A percentile compares a stretch with the other conserved stretches of the same genome.
phyloP scores from a whole-genome alignment of 2,797 vertebrate genomes.

The Crenichthys baileyi region DNA sequence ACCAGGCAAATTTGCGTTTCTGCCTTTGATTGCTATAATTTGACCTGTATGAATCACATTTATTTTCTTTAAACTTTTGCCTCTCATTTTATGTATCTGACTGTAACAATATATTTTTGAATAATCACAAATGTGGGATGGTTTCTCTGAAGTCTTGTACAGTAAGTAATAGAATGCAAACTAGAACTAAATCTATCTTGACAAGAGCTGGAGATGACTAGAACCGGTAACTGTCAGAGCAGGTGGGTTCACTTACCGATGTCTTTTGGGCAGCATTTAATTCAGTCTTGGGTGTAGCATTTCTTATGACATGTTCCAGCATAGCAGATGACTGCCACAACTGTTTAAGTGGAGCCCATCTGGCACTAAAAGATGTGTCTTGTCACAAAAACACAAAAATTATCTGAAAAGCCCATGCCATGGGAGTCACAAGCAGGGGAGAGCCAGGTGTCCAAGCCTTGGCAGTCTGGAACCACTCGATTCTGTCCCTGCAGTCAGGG shows the following conservation, averaged over 20 bases:
- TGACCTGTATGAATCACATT: background rate
- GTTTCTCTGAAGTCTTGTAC: background rate
- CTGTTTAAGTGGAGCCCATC: slow-evolving; percentile 4
- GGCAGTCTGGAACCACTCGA: background rate
- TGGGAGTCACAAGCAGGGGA: background rate
- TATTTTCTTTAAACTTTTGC: too few species aligned
- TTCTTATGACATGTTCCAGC: background rate
- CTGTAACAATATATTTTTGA: background rate
- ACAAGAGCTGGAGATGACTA: background rate
- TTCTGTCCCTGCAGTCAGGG: background rate
- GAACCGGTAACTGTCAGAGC: background rate
- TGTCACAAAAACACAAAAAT: background rate
- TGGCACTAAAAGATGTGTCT: background rate
- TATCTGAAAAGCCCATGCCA: background rate
- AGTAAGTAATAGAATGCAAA: background rate
- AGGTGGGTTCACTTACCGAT: background rate
- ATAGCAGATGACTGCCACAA: slow-evolving; percentile 4
- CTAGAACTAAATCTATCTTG: background rate
- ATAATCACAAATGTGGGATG: background rate
- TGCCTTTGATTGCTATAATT: background rate
- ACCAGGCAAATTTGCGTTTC: background rate
- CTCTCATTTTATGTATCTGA: too few species aligned
- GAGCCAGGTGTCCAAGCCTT: background rate
- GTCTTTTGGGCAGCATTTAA: background rate
- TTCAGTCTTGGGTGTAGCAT: background rate